Conservation (phyloP, 2,888 invertebrate genomes). For the Cephus pygmeus region DNA sequence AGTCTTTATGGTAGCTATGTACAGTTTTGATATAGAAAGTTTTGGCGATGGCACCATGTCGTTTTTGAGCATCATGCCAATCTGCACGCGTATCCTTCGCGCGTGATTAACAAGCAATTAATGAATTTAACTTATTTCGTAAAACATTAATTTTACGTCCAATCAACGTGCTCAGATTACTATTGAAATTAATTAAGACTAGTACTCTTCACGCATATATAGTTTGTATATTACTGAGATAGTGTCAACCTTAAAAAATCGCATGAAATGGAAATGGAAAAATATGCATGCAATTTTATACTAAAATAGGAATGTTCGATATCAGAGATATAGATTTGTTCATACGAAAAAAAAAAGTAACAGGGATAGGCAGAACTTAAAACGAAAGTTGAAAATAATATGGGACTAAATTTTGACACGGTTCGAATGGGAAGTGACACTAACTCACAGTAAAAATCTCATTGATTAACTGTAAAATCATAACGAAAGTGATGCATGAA, state of each 20-base stretch:
- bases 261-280: neutral
- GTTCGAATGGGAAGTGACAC: neutral
- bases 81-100: neutral
- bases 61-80: neutral
- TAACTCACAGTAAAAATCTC: neutral
- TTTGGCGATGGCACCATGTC: neutral
- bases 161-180: neutral
- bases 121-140: neutral
- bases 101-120: neutral
- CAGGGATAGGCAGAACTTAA: too few species aligned
- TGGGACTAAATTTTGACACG: neutral
- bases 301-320: neutral
- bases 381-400: neutral
- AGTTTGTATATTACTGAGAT: neutral
- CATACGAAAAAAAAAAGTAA: neutral
- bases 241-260: neutral
- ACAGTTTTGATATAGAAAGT: conserved; percentile 14
- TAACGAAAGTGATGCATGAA: neutral
- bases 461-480: neutral
- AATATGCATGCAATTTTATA: neutral
- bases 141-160: neutral
- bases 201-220: neutral
- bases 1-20: neutral
- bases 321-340: neutral
- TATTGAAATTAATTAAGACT: neutral